Conservation (phyloP, 35 echinoderm and acorn worm genomes). For the Holothuria glaberrima region DNA sequence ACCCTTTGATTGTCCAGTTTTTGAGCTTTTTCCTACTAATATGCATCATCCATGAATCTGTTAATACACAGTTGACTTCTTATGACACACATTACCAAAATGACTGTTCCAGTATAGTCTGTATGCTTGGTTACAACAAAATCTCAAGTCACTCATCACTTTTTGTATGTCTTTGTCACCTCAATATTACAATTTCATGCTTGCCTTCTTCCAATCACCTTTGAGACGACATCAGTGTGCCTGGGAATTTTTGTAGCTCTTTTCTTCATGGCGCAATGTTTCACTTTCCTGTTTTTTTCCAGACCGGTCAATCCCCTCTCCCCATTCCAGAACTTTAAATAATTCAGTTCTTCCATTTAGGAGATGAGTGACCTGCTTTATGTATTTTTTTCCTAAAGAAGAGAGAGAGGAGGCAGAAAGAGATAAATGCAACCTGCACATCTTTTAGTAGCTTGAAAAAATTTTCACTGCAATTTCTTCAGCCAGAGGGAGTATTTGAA, state of each 20-base stretch:
- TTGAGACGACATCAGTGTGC: not conserved
- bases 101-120: no score
- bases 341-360: constrained; percentile 29
- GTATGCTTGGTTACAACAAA: no score
- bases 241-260: constrained; percentile 19
- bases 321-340: constrained; percentile 5
- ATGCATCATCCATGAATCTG: no score
- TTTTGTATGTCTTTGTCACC: constrained; percentile 18
- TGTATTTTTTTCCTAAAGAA: not conserved
- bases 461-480: no score
- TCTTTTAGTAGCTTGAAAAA: no score
- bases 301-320: constrained; percentile 10
- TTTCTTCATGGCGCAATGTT: not conserved
- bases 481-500: constrained; percentile 9
- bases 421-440: no score
- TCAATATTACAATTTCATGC: constrained; percentile 47
- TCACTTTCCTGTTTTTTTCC: not conserved
- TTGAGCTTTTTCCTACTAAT: no score
- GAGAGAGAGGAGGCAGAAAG: no score
- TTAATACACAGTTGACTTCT: no score
- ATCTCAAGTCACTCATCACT: no score
- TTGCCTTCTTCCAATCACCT: constrained; percentile 32
- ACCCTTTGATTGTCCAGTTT: no score
- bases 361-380: constrained; percentile 26
- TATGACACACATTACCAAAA: no score